phyloP scores from a whole-genome alignment of 2,797 vertebrate genomes.

The Hozukius guyotensis region DNA sequence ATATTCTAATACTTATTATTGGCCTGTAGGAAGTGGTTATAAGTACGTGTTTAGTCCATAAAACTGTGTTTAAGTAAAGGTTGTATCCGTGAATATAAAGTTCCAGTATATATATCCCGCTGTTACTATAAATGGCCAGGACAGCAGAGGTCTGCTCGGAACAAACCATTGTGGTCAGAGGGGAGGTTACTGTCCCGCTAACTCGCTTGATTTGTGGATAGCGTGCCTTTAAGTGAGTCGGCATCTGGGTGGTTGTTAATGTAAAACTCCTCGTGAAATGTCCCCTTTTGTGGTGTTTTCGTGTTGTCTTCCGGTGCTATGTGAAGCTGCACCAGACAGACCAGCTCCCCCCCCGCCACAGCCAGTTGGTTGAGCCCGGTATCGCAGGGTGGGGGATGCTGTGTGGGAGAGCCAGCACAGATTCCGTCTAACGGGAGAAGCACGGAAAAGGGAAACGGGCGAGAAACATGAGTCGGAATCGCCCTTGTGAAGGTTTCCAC shows the following conservation, averaged over 20 bases:
- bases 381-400: slow-evolving; percentile 80
- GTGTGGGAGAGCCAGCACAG: slow-evolving; percentile 72
- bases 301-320: not conserved
- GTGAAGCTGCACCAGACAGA: slow-evolving; percentile 54
- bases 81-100: slow-evolving; percentile 70
- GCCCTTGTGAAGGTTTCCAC: slow-evolving; percentile 72
- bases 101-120: slow-evolving; percentile 83
- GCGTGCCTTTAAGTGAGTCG: not conserved
- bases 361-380: slow-evolving; percentile 76
- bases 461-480: slow-evolving; percentile 67
- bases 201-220: not conserved
- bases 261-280: slow-evolving; percentile 12
- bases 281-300: not conserved
- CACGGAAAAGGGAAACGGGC: slow-evolving; percentile 70
- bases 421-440: slow-evolving; percentile 76
- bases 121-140: slow-evolving; percentile 89
- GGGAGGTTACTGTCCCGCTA: slow-evolving; percentile 38
- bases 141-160: slow-evolving; percentile 80
- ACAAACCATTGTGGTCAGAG: slow-evolving; percentile 63
- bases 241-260: not conserved
- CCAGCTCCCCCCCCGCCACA: slow-evolving; percentile 42
- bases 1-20: not conserved
- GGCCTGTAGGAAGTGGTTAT: not conserved
- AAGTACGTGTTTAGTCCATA: not conserved
- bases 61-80: slow-evolving; percentile 26